Evolutionary conservation across 2,113 vertebrate species (phyloP).

Genomic region (Nyctibius bracteatus): DNA sequence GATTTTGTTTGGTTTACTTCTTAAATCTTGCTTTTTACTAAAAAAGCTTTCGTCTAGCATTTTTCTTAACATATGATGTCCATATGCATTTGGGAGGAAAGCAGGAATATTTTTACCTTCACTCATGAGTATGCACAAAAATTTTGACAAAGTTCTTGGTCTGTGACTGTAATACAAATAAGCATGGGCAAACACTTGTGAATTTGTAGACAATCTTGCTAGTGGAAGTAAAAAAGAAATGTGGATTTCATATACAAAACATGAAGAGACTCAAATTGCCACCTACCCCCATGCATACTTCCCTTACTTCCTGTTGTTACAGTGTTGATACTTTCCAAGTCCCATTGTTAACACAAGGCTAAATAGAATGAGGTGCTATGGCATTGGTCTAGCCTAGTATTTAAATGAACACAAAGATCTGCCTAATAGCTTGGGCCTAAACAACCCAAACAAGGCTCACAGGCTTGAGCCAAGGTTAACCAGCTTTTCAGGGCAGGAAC

Average conservation of each 20-base stretch:
- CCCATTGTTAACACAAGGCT: neutral
- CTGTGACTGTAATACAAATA: neutral
- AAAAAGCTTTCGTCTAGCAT: neutral
- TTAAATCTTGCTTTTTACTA: neutral
- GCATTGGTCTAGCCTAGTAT: neutral
- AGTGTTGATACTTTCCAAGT: neutral
- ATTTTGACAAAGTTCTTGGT: neutral
- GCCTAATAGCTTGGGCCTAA: neutral
- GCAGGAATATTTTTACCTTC: neutral
- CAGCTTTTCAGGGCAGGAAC: neutral
- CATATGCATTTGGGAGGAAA: rapidly evolving
- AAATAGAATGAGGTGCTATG: neutral
- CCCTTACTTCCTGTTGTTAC: neutral
- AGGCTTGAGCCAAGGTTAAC: neutral
- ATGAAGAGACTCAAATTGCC: neutral
- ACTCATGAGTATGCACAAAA: neutral
- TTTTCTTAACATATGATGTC: neutral
- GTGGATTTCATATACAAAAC: neutral
- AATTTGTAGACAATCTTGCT: neutral
- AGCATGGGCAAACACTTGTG: neutral
- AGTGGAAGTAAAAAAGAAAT: neutral
- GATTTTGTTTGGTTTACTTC: neutral
- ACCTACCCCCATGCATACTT: neutral
- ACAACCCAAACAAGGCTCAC: neutral
- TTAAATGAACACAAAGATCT: neutral